phyloP scores from a whole-genome alignment of 2,888 invertebrate genomes.

The Spilosoma lubricipeda region DNA sequence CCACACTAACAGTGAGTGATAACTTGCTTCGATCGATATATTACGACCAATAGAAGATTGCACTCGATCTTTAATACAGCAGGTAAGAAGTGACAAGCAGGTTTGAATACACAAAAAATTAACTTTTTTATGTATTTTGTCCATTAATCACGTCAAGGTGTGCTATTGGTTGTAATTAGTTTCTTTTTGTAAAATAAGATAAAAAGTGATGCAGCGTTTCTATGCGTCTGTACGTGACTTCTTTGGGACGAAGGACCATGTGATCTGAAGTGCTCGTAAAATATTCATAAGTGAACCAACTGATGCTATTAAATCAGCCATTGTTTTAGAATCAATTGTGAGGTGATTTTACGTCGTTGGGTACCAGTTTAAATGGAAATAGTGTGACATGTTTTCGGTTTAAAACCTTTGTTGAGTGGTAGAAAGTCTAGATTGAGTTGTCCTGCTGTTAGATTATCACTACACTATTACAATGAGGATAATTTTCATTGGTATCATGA shows the following conservation, averaged over 20 bases:
- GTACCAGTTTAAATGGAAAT: background rate
- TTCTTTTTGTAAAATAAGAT: background rate
- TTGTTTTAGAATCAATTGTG: conserved; percentile 6
- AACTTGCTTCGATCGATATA: background rate
- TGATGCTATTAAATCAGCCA: conserved; percentile 2
- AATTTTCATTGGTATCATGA: background rate
- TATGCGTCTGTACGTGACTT: background rate
- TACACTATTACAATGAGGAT: background rate
- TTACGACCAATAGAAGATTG: background rate
- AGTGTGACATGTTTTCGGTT: background rate
- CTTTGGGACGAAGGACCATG: background rate
- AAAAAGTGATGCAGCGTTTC: background rate
- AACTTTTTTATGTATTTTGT: background rate
- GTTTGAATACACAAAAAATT: background rate
- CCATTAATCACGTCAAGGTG: background rate
- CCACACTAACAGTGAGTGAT: background rate
- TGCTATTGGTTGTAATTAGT: background rate
- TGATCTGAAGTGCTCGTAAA: conserved; percentile 2
- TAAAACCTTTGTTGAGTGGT: background rate
- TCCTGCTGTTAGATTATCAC: background rate
- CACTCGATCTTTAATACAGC: background rate
- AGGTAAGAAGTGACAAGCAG: background rate
- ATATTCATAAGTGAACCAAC: background rate
- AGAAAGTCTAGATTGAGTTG: too few relatives aligned
- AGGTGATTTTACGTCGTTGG: background rate